A percentile compares a stretch with the other conserved stretches of the same genome.
These are phyloP conservation scores for Apeltes quadracus DNA, from an alignment of 2,113 vertebrate genomes.

Conservation along the genomic window DNA sequence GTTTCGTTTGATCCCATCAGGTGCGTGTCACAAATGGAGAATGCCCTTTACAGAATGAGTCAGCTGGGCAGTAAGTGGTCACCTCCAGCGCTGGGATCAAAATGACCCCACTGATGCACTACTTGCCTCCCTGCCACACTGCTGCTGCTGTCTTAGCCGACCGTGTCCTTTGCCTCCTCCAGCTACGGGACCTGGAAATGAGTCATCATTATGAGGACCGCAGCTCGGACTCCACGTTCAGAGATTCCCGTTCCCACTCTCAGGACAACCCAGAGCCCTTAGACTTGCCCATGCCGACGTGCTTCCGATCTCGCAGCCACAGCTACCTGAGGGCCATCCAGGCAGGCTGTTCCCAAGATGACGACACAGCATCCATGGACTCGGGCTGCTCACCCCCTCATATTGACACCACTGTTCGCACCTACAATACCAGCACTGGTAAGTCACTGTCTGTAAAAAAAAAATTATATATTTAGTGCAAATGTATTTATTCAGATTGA, in stretches of 20 bases:
- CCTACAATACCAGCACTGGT: slow-evolving; percentile 93
- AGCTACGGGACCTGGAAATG: slow-evolving; percentile 89
- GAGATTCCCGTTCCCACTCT: slow-evolving; percentile 85
- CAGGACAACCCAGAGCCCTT: slow-evolving; percentile 85
- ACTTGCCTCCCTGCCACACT: not conserved
- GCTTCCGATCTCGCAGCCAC: slow-evolving; percentile 98
- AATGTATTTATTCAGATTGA: not conserved
- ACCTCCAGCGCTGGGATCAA: not conserved
- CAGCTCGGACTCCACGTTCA: slow-evolving; percentile 89
- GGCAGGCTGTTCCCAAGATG: slow-evolving; percentile 97
- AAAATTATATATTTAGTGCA: slow-evolving; percentile 1
- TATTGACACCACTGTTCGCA: slow-evolving; percentile 88
- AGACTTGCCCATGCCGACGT: slow-evolving; percentile 92
- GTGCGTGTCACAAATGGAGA: slow-evolving; percentile 17
- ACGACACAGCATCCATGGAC: slow-evolving; percentile 91
- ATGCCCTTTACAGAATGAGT: slow-evolving; percentile 2
- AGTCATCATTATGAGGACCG: slow-evolving; percentile 89
- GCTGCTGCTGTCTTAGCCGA: not conserved
- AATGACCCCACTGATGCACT: not conserved
- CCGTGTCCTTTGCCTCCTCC: slow-evolving; percentile 35
- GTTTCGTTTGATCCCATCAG: slow-evolving; percentile 15
- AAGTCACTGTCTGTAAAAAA: slow-evolving; percentile 71
- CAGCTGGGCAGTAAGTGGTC: not conserved
- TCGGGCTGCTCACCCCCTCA: slow-evolving; percentile 94
- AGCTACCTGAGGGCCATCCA: slow-evolving; percentile 99